These are phyloP conservation scores for Dryococelus australis DNA, from an alignment of 2,888 invertebrate genomes.

Conservation along the genomic window DNA sequence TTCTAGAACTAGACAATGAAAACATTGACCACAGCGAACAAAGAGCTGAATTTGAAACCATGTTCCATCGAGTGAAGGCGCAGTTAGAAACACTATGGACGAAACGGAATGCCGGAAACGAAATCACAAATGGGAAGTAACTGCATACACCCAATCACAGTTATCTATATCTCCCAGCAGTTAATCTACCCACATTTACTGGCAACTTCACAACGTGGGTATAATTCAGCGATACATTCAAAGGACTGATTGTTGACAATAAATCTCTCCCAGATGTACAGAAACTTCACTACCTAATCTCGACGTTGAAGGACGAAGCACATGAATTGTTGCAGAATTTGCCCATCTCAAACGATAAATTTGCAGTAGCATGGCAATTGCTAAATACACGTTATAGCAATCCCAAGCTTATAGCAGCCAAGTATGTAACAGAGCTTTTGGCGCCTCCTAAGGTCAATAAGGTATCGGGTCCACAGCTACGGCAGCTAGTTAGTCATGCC, in stretches of 20 bases:
- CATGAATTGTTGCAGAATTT: too few species aligned
- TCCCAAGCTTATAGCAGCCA: neutral
- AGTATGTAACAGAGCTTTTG: neutral
- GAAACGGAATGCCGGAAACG: too few species aligned
- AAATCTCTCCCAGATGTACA: too few species aligned
- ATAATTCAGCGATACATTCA: too few species aligned
- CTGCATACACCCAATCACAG: too few species aligned
- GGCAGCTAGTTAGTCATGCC: neutral
- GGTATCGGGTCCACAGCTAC: neutral
- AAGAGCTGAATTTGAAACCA: neutral
- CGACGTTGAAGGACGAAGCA: neutral
- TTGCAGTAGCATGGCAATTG: neutral
- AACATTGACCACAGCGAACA: neutral
- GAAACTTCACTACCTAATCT: conserved; percentile 43
- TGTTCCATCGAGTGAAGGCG: neutral
- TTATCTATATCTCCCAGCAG: too few species aligned
- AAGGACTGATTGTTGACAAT: too few species aligned
- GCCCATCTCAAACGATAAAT: conserved; percentile 17
- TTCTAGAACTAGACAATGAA: neutral
- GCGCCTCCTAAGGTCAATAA: neutral
- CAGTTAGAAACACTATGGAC: too few species aligned
- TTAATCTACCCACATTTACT: too few species aligned
- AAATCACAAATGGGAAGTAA: too few species aligned
- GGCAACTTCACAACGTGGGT: too few species aligned
- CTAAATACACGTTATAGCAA: neutral